These are phyloP conservation scores for Nesoenas mayeri DNA, from an alignment of 2,113 vertebrate species.

Conservation along the genomic window DNA sequence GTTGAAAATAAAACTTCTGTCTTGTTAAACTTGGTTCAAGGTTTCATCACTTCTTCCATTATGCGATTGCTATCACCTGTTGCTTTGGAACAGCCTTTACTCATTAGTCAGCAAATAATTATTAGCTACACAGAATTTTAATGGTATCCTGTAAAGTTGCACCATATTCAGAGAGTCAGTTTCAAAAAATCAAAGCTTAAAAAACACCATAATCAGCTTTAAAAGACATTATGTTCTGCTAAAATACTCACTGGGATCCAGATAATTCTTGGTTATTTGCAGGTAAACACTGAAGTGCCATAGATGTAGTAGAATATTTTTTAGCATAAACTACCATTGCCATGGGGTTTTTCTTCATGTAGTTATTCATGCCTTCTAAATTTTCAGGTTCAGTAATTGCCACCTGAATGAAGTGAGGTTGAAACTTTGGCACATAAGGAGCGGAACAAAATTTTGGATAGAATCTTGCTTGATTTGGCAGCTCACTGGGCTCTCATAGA, in stretches of 20 bases:
- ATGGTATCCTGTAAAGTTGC: neutral
- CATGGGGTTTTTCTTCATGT: rapidly evolving
- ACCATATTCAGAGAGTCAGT: neutral
- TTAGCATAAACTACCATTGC: neutral
- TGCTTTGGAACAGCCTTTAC: slow-evolving; percentile 4
- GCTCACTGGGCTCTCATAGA: neutral
- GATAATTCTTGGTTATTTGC: neutral
- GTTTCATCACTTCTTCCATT: neutral
- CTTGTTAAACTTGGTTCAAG: neutral
- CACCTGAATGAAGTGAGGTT: neutral
- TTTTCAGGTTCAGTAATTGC: neutral
- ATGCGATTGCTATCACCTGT: neutral
- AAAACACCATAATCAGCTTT: neutral
- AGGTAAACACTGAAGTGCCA: neutral
- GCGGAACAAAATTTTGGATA: neutral
- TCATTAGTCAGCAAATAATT: slow-evolving; percentile 19
- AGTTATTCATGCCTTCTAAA: neutral
- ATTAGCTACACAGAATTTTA: neutral
- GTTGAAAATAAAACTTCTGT: slow-evolving; percentile 1
- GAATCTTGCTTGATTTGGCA: neutral
- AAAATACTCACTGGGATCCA: neutral
- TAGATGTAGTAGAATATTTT: neutral
- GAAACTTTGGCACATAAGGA: neutral
- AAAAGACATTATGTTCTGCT: neutral
- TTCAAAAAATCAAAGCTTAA: neutral